A percentile compares a stretch with the other conserved stretches of the same genome.
Conservation (phyloP, 23 tunicate species). For the Halocynthia aurantium region DNA sequence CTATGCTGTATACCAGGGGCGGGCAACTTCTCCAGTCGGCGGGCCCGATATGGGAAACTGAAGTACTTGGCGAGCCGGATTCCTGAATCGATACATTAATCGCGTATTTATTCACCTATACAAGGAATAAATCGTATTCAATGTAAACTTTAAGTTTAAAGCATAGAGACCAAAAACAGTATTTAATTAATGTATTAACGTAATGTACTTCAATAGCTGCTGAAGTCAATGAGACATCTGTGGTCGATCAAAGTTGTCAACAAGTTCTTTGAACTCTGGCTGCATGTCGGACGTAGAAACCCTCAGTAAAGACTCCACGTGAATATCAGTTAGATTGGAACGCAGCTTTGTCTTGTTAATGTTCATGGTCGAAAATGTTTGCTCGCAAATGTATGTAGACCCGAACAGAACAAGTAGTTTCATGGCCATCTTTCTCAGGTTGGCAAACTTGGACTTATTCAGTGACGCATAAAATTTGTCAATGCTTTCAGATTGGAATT, state of each 20-base stretch:
- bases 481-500: conserved; percentile 64
- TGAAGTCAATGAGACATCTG: conserved; percentile 63
- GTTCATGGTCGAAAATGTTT: conserved; percentile 66
- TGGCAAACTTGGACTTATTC: conserved; percentile 68
- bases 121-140: conserved; percentile 13
- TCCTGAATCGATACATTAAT: conserved; percentile 12
- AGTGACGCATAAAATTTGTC: conserved; percentile 66
- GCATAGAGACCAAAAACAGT: conserved; percentile 37
- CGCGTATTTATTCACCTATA: conserved; percentile 25
- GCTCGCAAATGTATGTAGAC: conserved; percentile 74
- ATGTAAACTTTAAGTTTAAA: conserved; percentile 24
- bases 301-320: conserved; percentile 68
- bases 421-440: conserved; percentile 76
- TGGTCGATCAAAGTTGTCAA: conserved; percentile 70
- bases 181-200: conserved; percentile 31
- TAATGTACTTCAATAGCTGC: conserved; percentile 53
- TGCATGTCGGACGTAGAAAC: conserved; percentile 58
- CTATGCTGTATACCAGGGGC: too few relatives aligned
- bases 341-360: conserved; percentile 65
- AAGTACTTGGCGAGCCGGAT: conserved; percentile 18
- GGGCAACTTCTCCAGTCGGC: conserved; percentile 40
- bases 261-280: conserved; percentile 63
- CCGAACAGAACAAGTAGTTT: conserved; percentile 85
- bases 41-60: conserved; percentile 32
- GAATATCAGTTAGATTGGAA: conserved; percentile 59